These are phyloP conservation scores for Neuroscelio doddi DNA, from an alignment of 2,888 invertebrate species.

Conservation along the genomic window DNA sequence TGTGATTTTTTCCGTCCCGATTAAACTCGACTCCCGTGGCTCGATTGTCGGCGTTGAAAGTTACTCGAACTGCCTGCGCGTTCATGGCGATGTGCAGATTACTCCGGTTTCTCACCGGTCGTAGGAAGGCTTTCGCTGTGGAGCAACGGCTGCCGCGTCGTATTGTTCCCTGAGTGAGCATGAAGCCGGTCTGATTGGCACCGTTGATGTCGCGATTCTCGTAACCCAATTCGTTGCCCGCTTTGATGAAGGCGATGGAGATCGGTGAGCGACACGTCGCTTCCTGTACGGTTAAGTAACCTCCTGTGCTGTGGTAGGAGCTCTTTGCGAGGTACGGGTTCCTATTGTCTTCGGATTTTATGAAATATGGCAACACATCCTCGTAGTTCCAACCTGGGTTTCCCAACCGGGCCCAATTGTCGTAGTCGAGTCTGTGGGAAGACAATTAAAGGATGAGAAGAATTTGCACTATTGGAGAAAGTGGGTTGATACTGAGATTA, in stretches of 20 bases:
- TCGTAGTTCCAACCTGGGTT: slow-evolving; percentile 91
- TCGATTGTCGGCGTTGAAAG: slow-evolving; percentile 79
- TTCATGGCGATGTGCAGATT: slow-evolving; percentile 87
- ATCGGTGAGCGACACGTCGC: slow-evolving; percentile 88
- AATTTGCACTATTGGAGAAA: background rate
- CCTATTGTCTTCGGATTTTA: slow-evolving; percentile 90
- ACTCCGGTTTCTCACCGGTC: slow-evolving; percentile 83
- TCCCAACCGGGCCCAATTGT: slow-evolving; percentile 87
- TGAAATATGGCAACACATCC: slow-evolving; percentile 86
- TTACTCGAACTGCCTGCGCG: slow-evolving; percentile 83
- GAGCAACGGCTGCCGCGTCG: slow-evolving; percentile 89
- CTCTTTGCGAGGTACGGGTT: slow-evolving; percentile 86
- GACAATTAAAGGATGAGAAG: background rate
- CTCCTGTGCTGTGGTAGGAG: slow-evolving; percentile 84
- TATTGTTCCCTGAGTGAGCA: slow-evolving; percentile 89
- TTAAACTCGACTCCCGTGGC: slow-evolving; percentile 85
- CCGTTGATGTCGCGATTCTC: slow-evolving; percentile 87
- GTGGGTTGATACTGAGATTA: background rate
- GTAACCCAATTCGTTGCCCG: slow-evolving; percentile 87
- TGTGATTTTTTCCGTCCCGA: slow-evolving; percentile 77
- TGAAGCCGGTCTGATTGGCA: slow-evolving; percentile 87
- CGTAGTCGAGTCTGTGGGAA: slow-evolving; percentile 78
- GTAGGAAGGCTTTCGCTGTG: slow-evolving; percentile 87
- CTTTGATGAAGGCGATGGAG: slow-evolving; percentile 87
- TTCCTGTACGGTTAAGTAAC: slow-evolving; percentile 88